Base-by-base conservation (phyloP, 1,140 invertebrate species). In the Drosophila athabasca region DNA sequence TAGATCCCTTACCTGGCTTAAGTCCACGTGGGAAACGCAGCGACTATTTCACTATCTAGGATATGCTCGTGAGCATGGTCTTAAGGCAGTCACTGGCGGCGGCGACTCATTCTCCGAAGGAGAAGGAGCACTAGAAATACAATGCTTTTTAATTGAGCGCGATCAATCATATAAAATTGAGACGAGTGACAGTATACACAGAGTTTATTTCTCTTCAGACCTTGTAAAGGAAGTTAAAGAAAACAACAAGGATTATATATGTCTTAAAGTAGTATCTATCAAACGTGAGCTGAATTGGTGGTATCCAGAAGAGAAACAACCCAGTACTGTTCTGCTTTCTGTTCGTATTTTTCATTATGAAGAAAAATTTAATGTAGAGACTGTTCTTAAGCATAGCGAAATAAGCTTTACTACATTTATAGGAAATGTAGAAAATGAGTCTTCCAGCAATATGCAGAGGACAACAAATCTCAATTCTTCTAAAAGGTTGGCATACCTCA, bases 221-320 rank as follows among this genome's bases (percentile, higher is more conserved):
- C 19, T 84, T 3, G 9, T 84, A 0, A 0, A 62, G 3, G 72
- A 84, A 19, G 2, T 61, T 1, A 55, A 60, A 17, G 6, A 29
- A 0, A 9, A 9, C 0, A 0, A 22, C 0, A 24, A 8, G 4
- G 8, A 24, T 2, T 7, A 8, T 0, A 44, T 66, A 3, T 84
- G 80, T 7, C 6, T 80, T 3, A 66, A 69, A 17, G 26, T 80
- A 2, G 29, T 61, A 2, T 80, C 80, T 0, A 39, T 13, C 0
- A 35, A 24, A 19, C 57, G 73, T 4, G 3, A 49, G 6, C 46
- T 84, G 0, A 19, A 85, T 5, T 84, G 80, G 80, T 84, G 80
- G 80, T 80, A 69, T 53, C 80, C 80, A 1, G 55, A 68, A 8
- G 72, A 80, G 11, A 76, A 52, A 6, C 29, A 54, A 17, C 80